Evolutionary conservation across 2,888 invertebrate genomes (phyloP), one percentile per base, ranked within the genome.

Genomic region (Tipula lateralis): DNA sequence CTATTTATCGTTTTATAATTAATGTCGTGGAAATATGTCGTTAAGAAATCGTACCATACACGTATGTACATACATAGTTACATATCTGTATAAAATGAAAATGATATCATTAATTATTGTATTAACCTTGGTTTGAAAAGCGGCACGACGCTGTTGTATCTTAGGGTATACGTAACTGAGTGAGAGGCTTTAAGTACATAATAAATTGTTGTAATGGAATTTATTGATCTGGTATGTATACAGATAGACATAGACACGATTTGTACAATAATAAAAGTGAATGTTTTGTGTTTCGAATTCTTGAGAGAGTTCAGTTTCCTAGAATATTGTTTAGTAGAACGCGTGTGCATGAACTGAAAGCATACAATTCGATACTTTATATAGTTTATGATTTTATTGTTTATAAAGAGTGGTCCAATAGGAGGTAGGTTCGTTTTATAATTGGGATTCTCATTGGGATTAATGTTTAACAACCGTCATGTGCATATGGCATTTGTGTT

Each of bases 1-100:
- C 66, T 66, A 66, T 66, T 66, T 66, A 66, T 66, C 24, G 66
- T 66, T 66, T 66, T 66, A 66, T 66, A 66, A 66, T 66, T 66
- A 66, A 66, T 66, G 12, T 66, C 66, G 66, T 66, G 66, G 24
- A 24, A 66, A 66, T 66, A 66, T 66, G 66, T 66, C 66, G 66
- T 66, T 50, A 50, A 50, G 16, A 36, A 36, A 12, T 9, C 1
- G 12, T 36, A 36, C 2, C 9, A 36, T 6, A n/a, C n/a, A n/a
- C 36, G 6, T 36, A 36, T 36, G n/a, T n/a, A 16, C 16, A 16
- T 50, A 50, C 5, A 16, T n/a, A 50, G n/a, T n/a, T n/a, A n/a
- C 5, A 66, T n/a, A n/a, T 66, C 0, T 66, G 50, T 6, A 19
- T 19, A 50, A 50, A 19, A 50, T 24, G 24, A 66, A 66, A 66